These are phyloP conservation scores for Chaunax sp. DNA, from an alignment of 2,797 vertebrate species.

Conservation along the genomic window DNA sequence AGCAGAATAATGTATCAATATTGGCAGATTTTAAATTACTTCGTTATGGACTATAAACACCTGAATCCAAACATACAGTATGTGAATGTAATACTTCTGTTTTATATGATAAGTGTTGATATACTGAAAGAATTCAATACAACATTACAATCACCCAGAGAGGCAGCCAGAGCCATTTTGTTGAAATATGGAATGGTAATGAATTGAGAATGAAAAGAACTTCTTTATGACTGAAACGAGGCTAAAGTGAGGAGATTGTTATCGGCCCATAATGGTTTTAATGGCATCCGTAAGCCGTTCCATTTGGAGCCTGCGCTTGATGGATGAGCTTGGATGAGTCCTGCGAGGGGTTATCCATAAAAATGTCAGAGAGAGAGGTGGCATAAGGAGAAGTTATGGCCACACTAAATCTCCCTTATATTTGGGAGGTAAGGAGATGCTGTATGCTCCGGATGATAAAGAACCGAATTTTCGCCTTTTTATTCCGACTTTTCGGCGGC, in stretches of 20 bases:
- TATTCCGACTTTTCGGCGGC: not conserved
- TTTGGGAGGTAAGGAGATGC: conserved; percentile 12
- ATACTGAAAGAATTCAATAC: not conserved
- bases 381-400: conserved; percentile 65
- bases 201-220: conserved; percentile 57
- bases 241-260: conserved; percentile 70
- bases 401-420: conserved; percentile 69
- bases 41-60: conserved; percentile 3
- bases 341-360: conserved; percentile 71
- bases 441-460: not conserved
- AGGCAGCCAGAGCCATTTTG: conserved; percentile 10
- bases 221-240: conserved; percentile 71
- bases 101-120: conserved; percentile 13
- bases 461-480: not conserved
- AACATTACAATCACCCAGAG: conserved; percentile 8
- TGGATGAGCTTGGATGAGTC: conserved; percentile 67
- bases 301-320: conserved; percentile 59
- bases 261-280: conserved; percentile 77
- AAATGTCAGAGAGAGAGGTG: conserved; percentile 67
- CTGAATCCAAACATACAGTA: not conserved
- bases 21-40: not conserved
- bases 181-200: conserved; percentile 57
- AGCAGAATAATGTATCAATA: not conserved
- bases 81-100: not conserved
- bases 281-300: conserved; percentile 67